phyloP scores from a whole-genome alignment of 2,113 vertebrate genomes.

The Aix galericulata region DNA sequence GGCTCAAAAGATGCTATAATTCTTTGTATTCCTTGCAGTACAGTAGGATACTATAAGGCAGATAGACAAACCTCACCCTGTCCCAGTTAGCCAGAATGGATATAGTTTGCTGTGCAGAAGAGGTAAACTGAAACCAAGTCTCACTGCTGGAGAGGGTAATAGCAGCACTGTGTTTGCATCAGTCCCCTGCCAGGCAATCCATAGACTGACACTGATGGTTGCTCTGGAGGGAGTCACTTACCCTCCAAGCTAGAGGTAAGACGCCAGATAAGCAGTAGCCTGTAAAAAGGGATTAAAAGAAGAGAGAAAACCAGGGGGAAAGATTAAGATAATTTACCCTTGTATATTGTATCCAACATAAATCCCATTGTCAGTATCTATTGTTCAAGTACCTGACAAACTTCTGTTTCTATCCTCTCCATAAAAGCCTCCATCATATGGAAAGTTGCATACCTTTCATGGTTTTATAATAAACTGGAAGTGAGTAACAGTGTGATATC shows the following conservation, averaged over 20 bases:
- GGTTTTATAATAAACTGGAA: constrained; percentile 89
- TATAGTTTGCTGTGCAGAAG: neutral
- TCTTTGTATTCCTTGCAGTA: neutral
- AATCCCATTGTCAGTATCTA: constrained; percentile 51
- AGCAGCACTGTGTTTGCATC: constrained; percentile 28
- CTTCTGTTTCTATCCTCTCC: constrained; percentile 62
- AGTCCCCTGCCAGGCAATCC: constrained; percentile 42
- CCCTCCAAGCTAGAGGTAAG: constrained; percentile 59
- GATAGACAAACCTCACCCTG: neutral
- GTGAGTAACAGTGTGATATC: constrained; percentile 87
- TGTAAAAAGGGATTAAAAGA: constrained; percentile 53
- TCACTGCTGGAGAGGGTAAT: constrained; percentile 46
- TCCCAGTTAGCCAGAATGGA: neutral
- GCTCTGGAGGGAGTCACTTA: constrained; percentile 58
- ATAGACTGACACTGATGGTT: constrained; percentile 37
- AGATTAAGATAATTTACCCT: constrained; percentile 37
- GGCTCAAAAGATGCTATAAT: neutral
- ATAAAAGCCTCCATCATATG: constrained; percentile 60
- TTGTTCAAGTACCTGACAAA: constrained; percentile 69
- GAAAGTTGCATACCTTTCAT: constrained; percentile 69
- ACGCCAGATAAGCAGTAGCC: constrained; percentile 36
- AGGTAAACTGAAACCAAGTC: constrained; percentile 37
- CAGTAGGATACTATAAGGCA: neutral
- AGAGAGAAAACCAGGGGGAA: constrained; percentile 28
- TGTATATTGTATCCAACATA: neutral